These are phyloP conservation scores for Gasteruption jaculator DNA, from an alignment of 2,888 invertebrate species.

Conservation along the genomic window DNA sequence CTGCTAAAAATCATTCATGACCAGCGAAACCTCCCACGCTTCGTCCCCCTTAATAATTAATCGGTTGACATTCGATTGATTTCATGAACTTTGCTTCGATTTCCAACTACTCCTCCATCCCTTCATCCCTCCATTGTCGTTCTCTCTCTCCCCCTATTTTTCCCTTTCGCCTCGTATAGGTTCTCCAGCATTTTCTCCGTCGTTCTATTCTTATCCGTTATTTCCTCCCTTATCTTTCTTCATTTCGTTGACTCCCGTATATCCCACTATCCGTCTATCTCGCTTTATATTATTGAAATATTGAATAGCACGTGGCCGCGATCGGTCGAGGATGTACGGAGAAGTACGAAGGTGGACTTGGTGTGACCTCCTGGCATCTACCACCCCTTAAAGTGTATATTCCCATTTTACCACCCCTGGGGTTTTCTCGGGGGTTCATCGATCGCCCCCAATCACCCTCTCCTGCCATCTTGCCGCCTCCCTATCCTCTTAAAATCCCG, in stretches of 20 bases:
- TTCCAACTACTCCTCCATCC: background rate
- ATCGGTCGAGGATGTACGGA: too few species aligned
- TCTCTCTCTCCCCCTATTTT: background rate
- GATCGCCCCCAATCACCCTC: conserved; percentile 48
- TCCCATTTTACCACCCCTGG: conserved; percentile 25
- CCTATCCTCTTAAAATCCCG: conserved; percentile 34
- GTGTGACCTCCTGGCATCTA: conserved; percentile 36
- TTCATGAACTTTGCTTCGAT: conserved; percentile 2
- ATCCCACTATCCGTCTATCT: too few species aligned
- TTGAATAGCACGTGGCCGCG: too few species aligned
- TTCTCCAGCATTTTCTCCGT: too few species aligned
- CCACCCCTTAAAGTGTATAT: conserved; percentile 16
- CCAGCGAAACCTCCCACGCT: too few species aligned
- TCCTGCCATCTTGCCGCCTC: conserved; percentile 37
- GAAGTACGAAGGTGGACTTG: conserved; percentile 32
- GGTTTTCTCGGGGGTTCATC: conserved; percentile 46
- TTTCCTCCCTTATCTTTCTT: too few species aligned
- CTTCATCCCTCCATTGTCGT: background rate
- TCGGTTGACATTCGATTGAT: background rate
- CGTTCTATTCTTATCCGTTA: too few species aligned
- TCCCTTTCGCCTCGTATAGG: background rate
- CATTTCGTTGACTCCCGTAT: too few species aligned
- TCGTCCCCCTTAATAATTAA: too few species aligned
- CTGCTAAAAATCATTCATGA: too few species aligned
- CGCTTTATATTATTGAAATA: too few species aligned